Evolutionary conservation across 1,140 invertebrate genomes (phyloP), one percentile per base, ranked within the genome.

Genomic region (Neodiprion lecontei): DNA sequence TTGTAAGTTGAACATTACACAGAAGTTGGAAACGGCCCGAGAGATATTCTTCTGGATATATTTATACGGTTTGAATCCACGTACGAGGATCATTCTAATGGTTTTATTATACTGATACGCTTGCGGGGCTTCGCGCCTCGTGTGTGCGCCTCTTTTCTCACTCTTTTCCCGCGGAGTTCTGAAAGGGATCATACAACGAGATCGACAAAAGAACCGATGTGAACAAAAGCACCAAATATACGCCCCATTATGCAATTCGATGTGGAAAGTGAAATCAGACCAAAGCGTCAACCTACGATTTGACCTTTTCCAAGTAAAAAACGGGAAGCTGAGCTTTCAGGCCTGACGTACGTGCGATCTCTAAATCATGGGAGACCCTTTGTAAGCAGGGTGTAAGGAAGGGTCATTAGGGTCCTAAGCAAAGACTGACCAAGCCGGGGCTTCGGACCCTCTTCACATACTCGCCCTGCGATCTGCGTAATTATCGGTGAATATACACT

Each of bases 11-110:
- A 84, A 83, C 82, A 83, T 86, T 86, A 84, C 83, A 81, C 83
- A 83, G 83, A 86, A 86, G 84, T 86, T 86, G 85, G 84, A 86
- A 86, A 86, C 83, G 82, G 85, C 84, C 81, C 83, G 83, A 84
- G 86, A 84, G 86, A 86, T 61, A 61, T 87, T 86, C 82, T 80
- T 78, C 80, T 81, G 82, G 86, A 86, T 86, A 87, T 61, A 40
- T 82, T 84, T 84, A 84, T 84, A 84, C 82, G 80, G 77, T 82
- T 82, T 82, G 82, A 82, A 84, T 81, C 79, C 82, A 78, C 81
- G 79, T 82, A 82, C 76, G 82, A 82, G 82, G 82, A 82, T 82
- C 82, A 83, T 77, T 79, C 80, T 82, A 81, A 82, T 83, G 82
- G 82, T 81, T 83, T 83, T 83, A 83, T 83, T 83, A 84, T 84